phyloP scores from a whole-genome alignment of 1,140 invertebrate species.

The Rhagoletis zephyria region DNA sequence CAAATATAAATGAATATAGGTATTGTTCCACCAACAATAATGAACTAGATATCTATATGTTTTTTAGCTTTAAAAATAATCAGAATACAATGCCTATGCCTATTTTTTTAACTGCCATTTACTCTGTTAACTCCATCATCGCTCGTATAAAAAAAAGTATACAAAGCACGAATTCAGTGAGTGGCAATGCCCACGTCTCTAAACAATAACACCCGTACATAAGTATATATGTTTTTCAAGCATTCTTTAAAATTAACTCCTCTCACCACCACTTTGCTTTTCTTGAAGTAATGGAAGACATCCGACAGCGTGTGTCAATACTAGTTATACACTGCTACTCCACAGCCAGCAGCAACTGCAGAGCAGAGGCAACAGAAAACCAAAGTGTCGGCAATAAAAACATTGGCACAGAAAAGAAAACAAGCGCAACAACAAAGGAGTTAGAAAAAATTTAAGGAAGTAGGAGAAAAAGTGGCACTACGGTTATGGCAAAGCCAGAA shows the following conservation, averaged over 20 bases:
- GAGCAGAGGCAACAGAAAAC: not conserved
- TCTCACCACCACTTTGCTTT: not conserved
- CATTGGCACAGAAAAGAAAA: not conserved
- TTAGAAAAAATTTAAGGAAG: slow-evolving; percentile 37
- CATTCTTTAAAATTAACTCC: not conserved
- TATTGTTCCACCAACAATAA: too few relatives aligned
- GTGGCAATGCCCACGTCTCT: too few relatives aligned
- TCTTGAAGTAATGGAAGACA: not conserved
- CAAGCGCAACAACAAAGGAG: not conserved
- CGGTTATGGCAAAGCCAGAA: not conserved
- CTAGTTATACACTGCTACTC: not conserved
- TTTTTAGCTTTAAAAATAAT: too few relatives aligned
- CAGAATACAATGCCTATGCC: too few relatives aligned
- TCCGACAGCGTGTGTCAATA: slow-evolving; percentile 43
- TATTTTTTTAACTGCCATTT: not conserved
- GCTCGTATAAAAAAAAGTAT: too few relatives aligned
- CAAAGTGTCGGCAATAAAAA: slow-evolving; percentile 22
- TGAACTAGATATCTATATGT: too few relatives aligned
- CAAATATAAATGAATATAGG: too few relatives aligned
- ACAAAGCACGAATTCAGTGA: too few relatives aligned
- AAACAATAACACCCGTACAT: too few relatives aligned
- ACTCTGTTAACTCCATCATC: not conserved
- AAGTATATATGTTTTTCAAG: too few relatives aligned
- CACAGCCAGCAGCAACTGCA: not conserved
- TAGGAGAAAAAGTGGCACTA: not conserved